Base-by-base conservation (phyloP, 2,888 invertebrate species). In the Sphaerophoria taeniata region DNA sequence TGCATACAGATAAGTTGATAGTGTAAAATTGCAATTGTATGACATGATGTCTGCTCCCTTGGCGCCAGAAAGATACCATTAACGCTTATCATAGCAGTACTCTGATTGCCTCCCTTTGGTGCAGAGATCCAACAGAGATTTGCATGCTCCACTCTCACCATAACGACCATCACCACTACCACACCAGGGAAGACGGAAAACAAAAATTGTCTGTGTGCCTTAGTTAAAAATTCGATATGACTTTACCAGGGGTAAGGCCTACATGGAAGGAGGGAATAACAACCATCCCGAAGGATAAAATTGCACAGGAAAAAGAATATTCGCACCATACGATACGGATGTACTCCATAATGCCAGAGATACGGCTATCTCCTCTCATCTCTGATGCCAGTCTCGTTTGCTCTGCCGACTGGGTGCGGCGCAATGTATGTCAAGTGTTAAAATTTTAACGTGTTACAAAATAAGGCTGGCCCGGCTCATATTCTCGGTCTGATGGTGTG, bases 31-130 rank as follows among this genome's bases (percentile, higher is more conserved):
- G 63, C 63, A 63, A 34, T 63, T 47, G 61, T 31, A 63, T 53
- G 60, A 49, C 60, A 36, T 69, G 16, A 45, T 69, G 69, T 76
- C 43, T 60, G 24, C 31, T 58, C 49, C 6, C 47, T 49, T 49
- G 39, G 56, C 45, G 39, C 3, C 9, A 39, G 72, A 55, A 77
- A 71, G 56, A 60, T 72, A 45, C 58, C 67, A 72, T 72, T 78
- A 78, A 78, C 65, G 65, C 72, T 78, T 78, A 78, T 78, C 78
- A 67, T 39, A 67, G 78, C 49, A 14, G 47, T 61, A 67, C 53
- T 61, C 47, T 70, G 31, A 63, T 63, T 61, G 71, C 24, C 61
- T 11, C n/a, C 36, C 9, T 47, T 74, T 31, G 65, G 33, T 45
- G 2, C 24, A 24, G 34, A 45, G 63, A 34, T 6, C 47, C 47